Base-by-base conservation (phyloP, 2,797 vertebrate species). In the Myotis myotis region DNA sequence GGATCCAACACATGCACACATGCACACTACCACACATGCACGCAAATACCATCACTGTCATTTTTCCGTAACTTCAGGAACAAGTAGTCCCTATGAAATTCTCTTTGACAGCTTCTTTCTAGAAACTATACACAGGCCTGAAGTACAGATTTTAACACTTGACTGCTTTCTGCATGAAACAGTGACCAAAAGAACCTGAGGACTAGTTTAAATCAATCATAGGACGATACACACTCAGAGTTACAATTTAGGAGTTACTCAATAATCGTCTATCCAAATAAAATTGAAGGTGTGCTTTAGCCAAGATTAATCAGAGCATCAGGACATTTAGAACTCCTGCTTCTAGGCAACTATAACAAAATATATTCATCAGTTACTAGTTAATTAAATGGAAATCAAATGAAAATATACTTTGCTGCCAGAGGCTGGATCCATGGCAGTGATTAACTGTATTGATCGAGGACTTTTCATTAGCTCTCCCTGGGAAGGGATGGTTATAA, bases 381-480 rank as follows among this genome's bases (percentile, higher is more conserved):
- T 79, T 96, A 92, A 96, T 93, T 80, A 95, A 92, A 92, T 76
- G 78, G 85, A 87, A 95, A 91, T 93, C 66, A 91, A 92, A 81
- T 70, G 44, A 92, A 94, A 94, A 92, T 80, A 90, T 22, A 79
- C 62, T 95, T 90, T 53, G 38, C 57, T 87, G 78, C 88, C 82
- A 80, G 30, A 85, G 81, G 30, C 62, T 92, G 44, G 44, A 38
- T 92, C 20, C 62, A 85, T 64, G 22, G 90, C 81, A 93, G 49
- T 76, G 89, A 93, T 92, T 62, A 92, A 85, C 30, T 90, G 70
- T 84, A 93, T 70, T 49, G 55, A 97, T 85, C 8, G 9, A 70
- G 33, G 51, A 66, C 78, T 94, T 96, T 90, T 87, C 72, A 89
- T 79, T 90, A 93, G 49, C 28, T 74, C 36, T 84, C 91, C 76